phyloP scores from a whole-genome alignment of 2,113 vertebrate genomes.

The Oxyruncus cristatus region DNA sequence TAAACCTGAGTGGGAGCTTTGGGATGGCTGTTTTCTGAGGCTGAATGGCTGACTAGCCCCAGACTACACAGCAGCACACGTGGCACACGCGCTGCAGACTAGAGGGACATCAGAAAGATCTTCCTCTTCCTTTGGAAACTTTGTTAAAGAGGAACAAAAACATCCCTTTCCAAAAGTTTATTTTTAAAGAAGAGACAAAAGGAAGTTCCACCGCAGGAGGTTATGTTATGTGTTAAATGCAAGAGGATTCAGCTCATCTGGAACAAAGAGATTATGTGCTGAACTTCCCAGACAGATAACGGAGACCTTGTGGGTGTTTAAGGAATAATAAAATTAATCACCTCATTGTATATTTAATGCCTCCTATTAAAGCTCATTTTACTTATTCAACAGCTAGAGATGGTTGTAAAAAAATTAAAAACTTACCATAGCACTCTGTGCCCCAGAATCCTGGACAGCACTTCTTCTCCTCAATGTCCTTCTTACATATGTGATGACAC shows the following conservation, averaged over 20 bases:
- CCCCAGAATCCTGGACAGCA: conserved; percentile 92
- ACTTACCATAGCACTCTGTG: conserved; percentile 82
- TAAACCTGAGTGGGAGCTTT: background rate
- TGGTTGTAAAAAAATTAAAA: background rate
- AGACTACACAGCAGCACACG: background rate
- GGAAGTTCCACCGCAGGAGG: conserved; percentile 36
- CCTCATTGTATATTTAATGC: background rate
- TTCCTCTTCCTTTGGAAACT: conserved; percentile 63
- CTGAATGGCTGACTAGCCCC: background rate
- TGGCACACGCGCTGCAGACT: background rate
- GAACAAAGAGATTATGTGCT: background rate
- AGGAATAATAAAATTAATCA: background rate
- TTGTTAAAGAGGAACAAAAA: conserved; percentile 58
- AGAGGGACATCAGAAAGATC: conserved; percentile 25
- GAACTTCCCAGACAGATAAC: background rate
- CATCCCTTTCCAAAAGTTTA: conserved; percentile 43
- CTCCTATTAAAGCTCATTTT: background rate
- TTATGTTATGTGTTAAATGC: conserved; percentile 11
- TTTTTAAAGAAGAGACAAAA: conserved; percentile 51
- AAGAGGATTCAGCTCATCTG: background rate
- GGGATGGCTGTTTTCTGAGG: background rate
- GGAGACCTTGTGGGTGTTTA: background rate
- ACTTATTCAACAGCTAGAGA: background rate
- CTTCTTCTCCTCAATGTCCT: conserved; percentile 60
- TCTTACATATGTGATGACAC: conserved; percentile 80